These are phyloP conservation scores for Formica aserva DNA, from an alignment of 2,888 invertebrate species.

Conservation along the genomic window DNA sequence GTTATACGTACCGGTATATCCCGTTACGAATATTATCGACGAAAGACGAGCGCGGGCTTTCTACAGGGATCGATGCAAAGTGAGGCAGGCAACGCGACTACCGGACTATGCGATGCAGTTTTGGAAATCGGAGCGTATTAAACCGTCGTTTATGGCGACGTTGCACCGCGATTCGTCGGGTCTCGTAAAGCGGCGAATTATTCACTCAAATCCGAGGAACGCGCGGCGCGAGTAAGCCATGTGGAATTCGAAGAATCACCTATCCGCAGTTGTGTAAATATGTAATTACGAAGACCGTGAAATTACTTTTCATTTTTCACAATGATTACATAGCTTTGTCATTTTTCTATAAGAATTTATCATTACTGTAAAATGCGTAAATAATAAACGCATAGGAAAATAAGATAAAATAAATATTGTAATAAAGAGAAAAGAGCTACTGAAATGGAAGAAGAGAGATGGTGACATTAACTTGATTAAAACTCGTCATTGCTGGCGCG, in stretches of 20 bases:
- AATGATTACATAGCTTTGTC: background rate
- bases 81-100: conserved; percentile 36
- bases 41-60: conserved; percentile 17
- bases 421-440: background rate
- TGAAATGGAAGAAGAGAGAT: background rate
- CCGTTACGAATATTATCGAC: conserved; percentile 69
- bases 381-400: background rate
- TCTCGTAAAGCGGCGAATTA: background rate
- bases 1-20: conserved; percentile 59
- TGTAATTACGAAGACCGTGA: background rate
- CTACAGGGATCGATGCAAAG: conserved; percentile 55
- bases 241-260: background rate
- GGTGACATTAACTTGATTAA: background rate
- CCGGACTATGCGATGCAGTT: conserved; percentile 51
- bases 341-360: background rate
- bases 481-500: background rate
- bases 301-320: conserved; percentile 2
- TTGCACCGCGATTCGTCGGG: background rate
- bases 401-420: background rate
- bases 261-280: background rate
- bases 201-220: conserved; percentile 8
- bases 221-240: background rate
- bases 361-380: background rate
- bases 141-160: conserved; percentile 31
- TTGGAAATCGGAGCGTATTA: conserved; percentile 35